Evolutionary conservation across 2,888 invertebrate genomes (phyloP), one percentile per base, ranked within the genome.

Genomic region (Oscheius sp.): DNA sequence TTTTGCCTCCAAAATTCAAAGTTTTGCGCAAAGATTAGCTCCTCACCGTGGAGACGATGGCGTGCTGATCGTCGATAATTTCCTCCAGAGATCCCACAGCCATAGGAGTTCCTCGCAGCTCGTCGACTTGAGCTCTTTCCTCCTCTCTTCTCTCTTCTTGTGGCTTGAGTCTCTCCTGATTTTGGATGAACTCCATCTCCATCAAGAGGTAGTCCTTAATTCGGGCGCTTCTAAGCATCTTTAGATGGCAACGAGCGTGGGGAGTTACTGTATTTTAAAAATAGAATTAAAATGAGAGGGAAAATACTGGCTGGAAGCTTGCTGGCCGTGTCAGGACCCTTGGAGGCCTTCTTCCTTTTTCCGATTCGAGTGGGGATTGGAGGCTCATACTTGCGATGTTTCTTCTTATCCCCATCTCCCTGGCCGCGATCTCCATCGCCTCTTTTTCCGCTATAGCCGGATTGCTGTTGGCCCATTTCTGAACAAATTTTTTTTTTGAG

Each of bases 61-160:
- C 98, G 89, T 98, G 98, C 88, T 97, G 98, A 88, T 98, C 98
- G 89, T 98, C 98, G 82, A 99, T 99, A 72, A 99, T 96, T 89
- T 98, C 98, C 88, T 99, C 98, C 71, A 98, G 89, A 75, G 93
- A 96, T n/a, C 98, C 98, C 27, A 98, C 98, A 6, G 96, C 96
- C 98, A 98, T 99, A 0, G 98, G 98, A 34, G 97, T 96, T 50
- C 98, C 97, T 87, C 98, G 90, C 65, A 99, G 90, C 88, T 99
- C 97, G 90, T 98, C 98, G 39, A 98, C 97, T 52, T 78, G 75
- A n/a, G 76, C 69, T 27, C 82, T 69, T 48, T 80, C 80, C 57
- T 80, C 91, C 88, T 98, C 98, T 87, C 97, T 96, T 87, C 96
- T 96, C 85, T 98, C 97, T 88, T 99, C 98, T 87, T 98, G 97